These are phyloP conservation scores for Nymphalis polychloros DNA, from an alignment of 2,888 invertebrate genomes.

Conservation along the genomic window DNA sequence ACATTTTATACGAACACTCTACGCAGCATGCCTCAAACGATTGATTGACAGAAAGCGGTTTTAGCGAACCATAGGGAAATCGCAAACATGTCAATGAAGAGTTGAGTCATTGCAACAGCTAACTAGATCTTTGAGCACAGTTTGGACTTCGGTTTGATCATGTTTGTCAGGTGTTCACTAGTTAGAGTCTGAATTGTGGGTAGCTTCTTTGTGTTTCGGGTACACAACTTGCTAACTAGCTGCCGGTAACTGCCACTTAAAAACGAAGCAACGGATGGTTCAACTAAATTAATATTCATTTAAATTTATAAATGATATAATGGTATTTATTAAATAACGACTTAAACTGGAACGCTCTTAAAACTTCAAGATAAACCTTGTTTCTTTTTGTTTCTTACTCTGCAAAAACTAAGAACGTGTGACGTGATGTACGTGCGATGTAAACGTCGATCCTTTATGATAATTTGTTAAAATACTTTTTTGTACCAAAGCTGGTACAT, in stretches of 20 bases:
- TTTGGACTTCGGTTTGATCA: constrained; percentile 74
- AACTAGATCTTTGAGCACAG: constrained; percentile 78
- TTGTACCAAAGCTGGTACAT: too few relatives aligned
- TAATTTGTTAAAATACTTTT: too few relatives aligned
- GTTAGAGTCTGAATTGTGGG: constrained; percentile 71
- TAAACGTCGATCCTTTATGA: too few relatives aligned
- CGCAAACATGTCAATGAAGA: constrained; percentile 59
- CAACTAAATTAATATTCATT: background rate
- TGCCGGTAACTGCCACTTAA: constrained; percentile 54
- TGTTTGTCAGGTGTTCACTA: constrained; percentile 69
- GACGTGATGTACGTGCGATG: too few relatives aligned
- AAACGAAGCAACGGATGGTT: constrained; percentile 12
- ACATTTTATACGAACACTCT: background rate
- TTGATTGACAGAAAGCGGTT: constrained; percentile 29
- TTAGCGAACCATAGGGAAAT: constrained; percentile 30
- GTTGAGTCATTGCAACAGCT: constrained; percentile 63
- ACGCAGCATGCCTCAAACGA: constrained; percentile 16
- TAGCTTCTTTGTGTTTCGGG: constrained; percentile 75
- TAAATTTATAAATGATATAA: background rate
- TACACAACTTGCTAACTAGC: constrained; percentile 75
- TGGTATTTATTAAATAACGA: too few relatives aligned
- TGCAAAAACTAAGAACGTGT: too few relatives aligned
- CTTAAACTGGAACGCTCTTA: too few relatives aligned
- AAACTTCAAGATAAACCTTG: too few relatives aligned
- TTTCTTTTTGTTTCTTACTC: too few relatives aligned